Base-by-base conservation (phyloP, 2,888 invertebrate genomes). In the Scaptomyza caliginosa region DNA sequence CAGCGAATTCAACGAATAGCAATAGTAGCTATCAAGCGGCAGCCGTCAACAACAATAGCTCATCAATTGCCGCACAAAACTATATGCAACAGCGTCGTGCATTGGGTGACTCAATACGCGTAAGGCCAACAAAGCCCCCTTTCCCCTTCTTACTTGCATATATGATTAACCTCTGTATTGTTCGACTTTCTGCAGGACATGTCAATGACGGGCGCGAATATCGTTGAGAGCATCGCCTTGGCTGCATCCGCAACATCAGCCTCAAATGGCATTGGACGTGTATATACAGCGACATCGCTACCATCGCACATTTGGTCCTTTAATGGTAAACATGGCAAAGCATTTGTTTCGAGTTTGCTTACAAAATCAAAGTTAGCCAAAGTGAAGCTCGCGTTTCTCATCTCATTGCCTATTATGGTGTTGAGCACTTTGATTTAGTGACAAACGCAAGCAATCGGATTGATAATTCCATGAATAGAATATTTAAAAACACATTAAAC, bases 301-400 rank as follows among this genome's bases (percentile, higher is more conserved):
- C 97, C 97, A 90, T 96, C 96, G 82, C 97, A 97, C 92, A 96
- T 97, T 93, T 97, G 96, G 96, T 96, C 97, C 82, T 93, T 97
- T 88, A 96, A 97, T 92, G 97, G 96, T 96, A 30, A 24, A 8
- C n/a, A n/a, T 24, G 8, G 8, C 2, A 3, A 8, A 24, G 8
- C 24, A 7, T 6, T 7, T 24, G 7, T 23, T 26, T 21, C 21
- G 2, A 26, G 26, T 26, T 26, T 21, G 21, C 4, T 21, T 21
- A 21, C 4, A n/a, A 21, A 21, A 21, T 21, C 21, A 21, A n/a
- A n/a, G n/a, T n/a, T n/a, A n/a, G n/a, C n/a, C n/a, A n/a, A n/a
- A n/a, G n/a, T n/a, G n/a, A n/a, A n/a, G n/a, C n/a, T n/a, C n/a
- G n/a, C n/a, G n/a, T n/a, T n/a, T n/a, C n/a, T n/a, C n/a, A n/a